A percentile compares a stretch with the other conserved stretches of the same genome.
Conservation (phyloP, 1,140 invertebrate species). For the Drosophila nasuta region DNA sequence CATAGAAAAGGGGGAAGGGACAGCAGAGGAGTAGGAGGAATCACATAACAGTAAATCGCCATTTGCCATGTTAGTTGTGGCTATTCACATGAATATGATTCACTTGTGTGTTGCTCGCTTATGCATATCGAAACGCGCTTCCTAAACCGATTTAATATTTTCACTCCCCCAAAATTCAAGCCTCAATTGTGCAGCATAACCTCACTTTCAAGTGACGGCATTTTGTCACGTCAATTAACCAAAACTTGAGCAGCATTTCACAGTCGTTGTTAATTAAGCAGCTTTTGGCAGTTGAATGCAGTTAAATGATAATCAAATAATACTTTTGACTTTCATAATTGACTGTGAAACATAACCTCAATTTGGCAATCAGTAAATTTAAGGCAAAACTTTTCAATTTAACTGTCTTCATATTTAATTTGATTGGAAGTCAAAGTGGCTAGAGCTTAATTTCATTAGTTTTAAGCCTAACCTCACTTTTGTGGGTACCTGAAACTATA, state of each 20-base stretch:
- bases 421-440: too few relatives aligned
- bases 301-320: too few relatives aligned
- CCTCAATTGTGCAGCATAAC: too few relatives aligned
- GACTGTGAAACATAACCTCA: not conserved
- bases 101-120: not conserved
- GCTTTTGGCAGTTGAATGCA: too few relatives aligned
- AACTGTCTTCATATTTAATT: too few relatives aligned
- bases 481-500: not conserved
- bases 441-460: not conserved
- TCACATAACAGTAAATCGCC: constrained; percentile 38
- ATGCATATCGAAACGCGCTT: constrained; percentile 7
- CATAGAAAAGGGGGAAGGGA: not conserved
- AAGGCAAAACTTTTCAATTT: not conserved
- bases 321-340: too few relatives aligned
- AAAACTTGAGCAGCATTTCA: too few relatives aligned
- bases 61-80: constrained; percentile 33
- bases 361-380: not conserved
- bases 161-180: not conserved
- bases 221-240: too few relatives aligned
- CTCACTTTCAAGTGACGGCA: too few relatives aligned
- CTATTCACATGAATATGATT: constrained; percentile 38
- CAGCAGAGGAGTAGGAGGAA: not conserved
- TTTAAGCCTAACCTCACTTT: not conserved
- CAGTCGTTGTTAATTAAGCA: too few relatives aligned
- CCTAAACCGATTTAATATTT: not conserved